Evolutionary conservation across 2,797 vertebrate genomes (phyloP), one percentile per base, ranked within the genome.

Genomic region (Loriculus beryllinus): DNA sequence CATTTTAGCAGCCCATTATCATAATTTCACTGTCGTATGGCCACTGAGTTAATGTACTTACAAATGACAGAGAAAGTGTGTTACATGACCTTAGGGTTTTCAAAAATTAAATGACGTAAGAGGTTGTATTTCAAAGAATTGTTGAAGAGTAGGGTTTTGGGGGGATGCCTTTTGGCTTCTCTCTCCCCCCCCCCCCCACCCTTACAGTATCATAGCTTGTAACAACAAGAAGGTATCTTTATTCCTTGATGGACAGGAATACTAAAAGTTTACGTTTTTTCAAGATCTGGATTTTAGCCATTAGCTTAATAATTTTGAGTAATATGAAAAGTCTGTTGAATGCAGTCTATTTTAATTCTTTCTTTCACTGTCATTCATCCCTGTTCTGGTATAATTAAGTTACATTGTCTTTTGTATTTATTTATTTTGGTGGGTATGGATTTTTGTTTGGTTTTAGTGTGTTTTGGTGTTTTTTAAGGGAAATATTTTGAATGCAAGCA

Each of bases 1-100:
- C 98, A 98, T 98, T 98, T 98, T 98, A 98, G 98, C 98, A 98
- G 97, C 94, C 98, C 97, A 98, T 99, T 98, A 98, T 98, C 98
- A 98, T 98, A 98, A 98, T 98, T 98, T 98, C 97, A 97, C 98
- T 98, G 98, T 98, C 96, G 88, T 97, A 90, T 98, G 98, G 98
- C 98, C 98, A 97, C 98, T 96, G 97, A 98, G 97, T 98, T 98
- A 98, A 98, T 98, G 98, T 98, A 98, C 98, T 98, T 98, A 98
- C 98, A 98, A 98, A 98, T 98, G 98, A 98, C 98, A 98, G 98
- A 97, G 98, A 98, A 98, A 98, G 98, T 98, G 97, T 98, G 98
- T 98, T 98, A 98, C 98, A 98, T 97, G 98, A 98, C 98, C 98
- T 98, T 96, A 98, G 98, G 98, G 98, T 98, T 98, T 98, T 98